Evolutionary conservation across 2,888 invertebrate genomes (phyloP), one percentile per base, ranked within the genome.

Genomic region (Leucoptera coffeella): DNA sequence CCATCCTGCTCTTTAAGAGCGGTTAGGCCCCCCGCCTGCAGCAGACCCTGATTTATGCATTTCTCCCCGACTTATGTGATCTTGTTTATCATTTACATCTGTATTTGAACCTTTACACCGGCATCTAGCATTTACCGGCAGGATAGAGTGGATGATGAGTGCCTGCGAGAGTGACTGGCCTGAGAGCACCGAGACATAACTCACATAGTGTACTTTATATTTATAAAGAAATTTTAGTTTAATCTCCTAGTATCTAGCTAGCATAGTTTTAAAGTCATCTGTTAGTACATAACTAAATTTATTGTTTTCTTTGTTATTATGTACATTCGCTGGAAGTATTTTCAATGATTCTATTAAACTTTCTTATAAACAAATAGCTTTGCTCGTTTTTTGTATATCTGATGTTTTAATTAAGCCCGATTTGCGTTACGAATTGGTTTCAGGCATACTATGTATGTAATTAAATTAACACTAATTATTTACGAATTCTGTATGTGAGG

Each of bases 1-100:
- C 97, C 57, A 94, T 97, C 59, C 80, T 97, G 46, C 82, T 97
- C 46, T 97, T 97, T 78, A 97, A 97, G 81, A 95, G 95, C 77
- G 96, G 97, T 74, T 97, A 89, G 82, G 51, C 38, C 31, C 28
- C 28, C 15, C 6, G 6, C 9, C 9, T 7, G 6, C 17, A 17
- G 6, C 9, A 17, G 9, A 17, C 17, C 17, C 6, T 17, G 6
- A 17, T 17, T 9, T 7, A 6, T 17, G 9, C 6, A 9, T 7
- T 17, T 17, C 9, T 17, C 6, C 6, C 9, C 6, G 17, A 17
- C 17, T 9, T 17, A 9, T 17, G 17, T 17, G 9, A 17, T 17
- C 17, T 17, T 17, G 6, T 17, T 17, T 17, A 17, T 17, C 9
- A 17, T 17, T 17, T 6, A 7, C n/a, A n/a, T n/a, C n/a, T n/a